Conservation (phyloP, 1,140 invertebrate genomes). For the Dolichoris vasculosae region DNA sequence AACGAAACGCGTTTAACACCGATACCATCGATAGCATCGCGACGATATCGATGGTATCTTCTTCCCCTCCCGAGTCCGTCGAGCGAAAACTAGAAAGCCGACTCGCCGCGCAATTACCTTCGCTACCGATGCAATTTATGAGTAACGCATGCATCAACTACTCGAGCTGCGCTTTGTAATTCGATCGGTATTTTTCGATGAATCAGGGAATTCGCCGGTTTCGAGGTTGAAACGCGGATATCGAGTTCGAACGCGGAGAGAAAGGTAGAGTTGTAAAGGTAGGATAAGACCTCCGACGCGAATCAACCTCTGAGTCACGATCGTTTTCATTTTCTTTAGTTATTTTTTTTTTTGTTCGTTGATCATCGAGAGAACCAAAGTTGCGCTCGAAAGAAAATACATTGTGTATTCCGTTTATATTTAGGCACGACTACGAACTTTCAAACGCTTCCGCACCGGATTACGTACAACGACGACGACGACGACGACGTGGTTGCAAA, state of each 20-base stretch:
- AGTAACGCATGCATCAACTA: neutral
- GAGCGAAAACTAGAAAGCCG: too few species aligned
- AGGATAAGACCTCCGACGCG: neutral
- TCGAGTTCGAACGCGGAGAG: neutral
- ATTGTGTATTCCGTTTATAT: neutral
- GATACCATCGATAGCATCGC: neutral
- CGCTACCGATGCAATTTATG: neutral
- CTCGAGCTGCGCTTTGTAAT: constrained; percentile 24
- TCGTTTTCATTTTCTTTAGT: neutral
- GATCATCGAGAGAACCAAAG: neutral
- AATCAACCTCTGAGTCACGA: neutral
- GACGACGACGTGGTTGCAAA: too few species aligned
- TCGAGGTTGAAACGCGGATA: neutral
- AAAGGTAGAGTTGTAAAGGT: neutral
- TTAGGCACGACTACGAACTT: neutral
- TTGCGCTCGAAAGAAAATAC: neutral
- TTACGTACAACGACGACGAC: neutral
- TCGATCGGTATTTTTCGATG: constrained; percentile 43
- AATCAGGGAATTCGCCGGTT: constrained; percentile 27
- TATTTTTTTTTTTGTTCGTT: too few species aligned
- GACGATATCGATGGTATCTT: too few species aligned
- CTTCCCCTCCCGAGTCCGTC: neutral
- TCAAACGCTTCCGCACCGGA: neutral
- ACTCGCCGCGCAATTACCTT: too few species aligned
- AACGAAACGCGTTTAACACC: neutral